These are phyloP conservation scores for Yponomeuta plumbellus DNA, from an alignment of 2,888 invertebrate species.

Conservation along the genomic window DNA sequence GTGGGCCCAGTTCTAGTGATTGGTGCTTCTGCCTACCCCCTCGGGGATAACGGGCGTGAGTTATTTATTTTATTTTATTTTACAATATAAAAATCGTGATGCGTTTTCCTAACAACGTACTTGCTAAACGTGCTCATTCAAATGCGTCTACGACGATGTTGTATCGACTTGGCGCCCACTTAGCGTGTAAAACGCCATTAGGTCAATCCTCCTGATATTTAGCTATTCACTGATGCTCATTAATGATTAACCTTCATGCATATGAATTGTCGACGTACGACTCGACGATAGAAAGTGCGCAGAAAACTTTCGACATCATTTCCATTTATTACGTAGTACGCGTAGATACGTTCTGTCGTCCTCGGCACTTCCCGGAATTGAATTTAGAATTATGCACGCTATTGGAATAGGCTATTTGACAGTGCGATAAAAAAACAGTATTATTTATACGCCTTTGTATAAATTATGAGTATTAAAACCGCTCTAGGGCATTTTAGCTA, in stretches of 20 bases:
- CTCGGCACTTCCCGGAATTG: too few species aligned
- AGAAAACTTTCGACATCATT: conserved; percentile 8
- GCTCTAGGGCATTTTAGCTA: too few species aligned
- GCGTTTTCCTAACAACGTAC: background rate
- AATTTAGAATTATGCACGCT: background rate
- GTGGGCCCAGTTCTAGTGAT: too few species aligned
- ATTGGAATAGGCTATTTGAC: background rate
- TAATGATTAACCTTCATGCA: conserved; percentile 44
- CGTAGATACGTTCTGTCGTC: conserved; percentile 18
- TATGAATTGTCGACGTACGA: conserved; percentile 29
- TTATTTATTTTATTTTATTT: too few species aligned
- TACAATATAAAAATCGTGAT: background rate
- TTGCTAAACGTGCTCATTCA: background rate
- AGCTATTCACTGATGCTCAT: conserved; percentile 37
- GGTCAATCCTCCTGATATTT: conserved; percentile 48
- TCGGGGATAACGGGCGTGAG: too few species aligned
- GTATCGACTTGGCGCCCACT: background rate
- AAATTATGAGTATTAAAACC: too few species aligned
- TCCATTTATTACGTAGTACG: background rate
- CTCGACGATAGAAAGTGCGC: conserved; percentile 24
- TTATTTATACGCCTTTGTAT: too few species aligned
- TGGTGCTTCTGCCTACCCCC: too few species aligned
- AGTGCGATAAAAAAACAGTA: too few species aligned
- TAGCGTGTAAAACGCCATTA: conserved; percentile 6
- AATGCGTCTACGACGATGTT: background rate